These are phyloP conservation scores for Tringa solitaria DNA, from an alignment of 2,113 vertebrate species.

Conservation along the genomic window DNA sequence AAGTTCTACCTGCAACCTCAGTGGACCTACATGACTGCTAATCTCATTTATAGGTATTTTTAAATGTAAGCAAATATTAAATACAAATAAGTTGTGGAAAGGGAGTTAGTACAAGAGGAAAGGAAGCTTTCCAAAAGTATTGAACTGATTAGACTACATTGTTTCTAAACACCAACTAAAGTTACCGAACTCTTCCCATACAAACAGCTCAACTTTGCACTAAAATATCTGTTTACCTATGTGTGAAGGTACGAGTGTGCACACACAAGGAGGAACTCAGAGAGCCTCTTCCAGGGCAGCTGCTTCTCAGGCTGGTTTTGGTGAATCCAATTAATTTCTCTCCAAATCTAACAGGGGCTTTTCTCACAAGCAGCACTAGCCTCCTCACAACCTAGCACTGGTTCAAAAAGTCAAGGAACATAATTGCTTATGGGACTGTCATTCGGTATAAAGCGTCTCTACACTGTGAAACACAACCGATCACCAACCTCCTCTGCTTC, in stretches of 20 bases:
- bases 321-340: background rate
- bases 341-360: background rate
- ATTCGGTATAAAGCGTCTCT: background rate
- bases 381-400: background rate
- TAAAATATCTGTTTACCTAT: background rate
- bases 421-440: background rate
- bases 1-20: background rate
- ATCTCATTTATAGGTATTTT: background rate
- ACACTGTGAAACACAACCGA: fast-evolving
- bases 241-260: background rate
- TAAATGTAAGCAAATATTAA: background rate
- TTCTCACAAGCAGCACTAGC: background rate
- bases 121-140: background rate
- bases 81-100: background rate
- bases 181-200: background rate
- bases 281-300: background rate
- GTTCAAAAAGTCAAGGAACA: background rate
- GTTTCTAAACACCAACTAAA: background rate
- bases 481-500: background rate
- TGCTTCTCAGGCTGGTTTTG: background rate
- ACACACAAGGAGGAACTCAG: fast-evolving
- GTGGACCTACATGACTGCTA: background rate
- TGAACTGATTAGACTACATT: background rate
- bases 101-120: background rate
- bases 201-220: background rate